Conservation (phyloP, 2,113 vertebrate genomes). For the Paramormyrops kingsleyae region DNA sequence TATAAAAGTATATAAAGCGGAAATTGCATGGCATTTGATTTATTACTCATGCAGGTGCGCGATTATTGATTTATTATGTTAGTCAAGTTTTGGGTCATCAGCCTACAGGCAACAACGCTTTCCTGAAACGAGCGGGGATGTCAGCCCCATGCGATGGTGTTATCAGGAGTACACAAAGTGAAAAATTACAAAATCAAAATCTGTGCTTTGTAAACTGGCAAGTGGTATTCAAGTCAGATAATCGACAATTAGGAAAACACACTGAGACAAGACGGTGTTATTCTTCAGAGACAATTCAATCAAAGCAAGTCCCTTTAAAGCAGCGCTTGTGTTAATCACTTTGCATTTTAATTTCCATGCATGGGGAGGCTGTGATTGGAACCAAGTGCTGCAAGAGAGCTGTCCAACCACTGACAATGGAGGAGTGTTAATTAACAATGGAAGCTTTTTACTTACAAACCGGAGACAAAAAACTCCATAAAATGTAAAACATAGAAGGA, state of each 20-base stretch:
- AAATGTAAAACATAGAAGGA: slow-evolving; percentile 34
- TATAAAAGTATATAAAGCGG: slow-evolving; percentile 30
- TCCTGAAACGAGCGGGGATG: slow-evolving; percentile 50
- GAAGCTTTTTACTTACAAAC: slow-evolving; percentile 49
- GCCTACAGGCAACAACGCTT: slow-evolving; percentile 57
- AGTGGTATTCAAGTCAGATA: slow-evolving; percentile 10
- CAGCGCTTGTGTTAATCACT: slow-evolving; percentile 54
- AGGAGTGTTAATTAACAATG: slow-evolving; percentile 61
- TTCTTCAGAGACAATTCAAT: slow-evolving; percentile 63
- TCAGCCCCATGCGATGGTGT: slow-evolving; percentile 54
- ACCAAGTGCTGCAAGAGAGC: slow-evolving; percentile 60
- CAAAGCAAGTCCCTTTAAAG: slow-evolving; percentile 56
- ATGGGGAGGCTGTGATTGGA: slow-evolving; percentile 47
- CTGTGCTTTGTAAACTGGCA: neutral
- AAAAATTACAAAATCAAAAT: slow-evolving; percentile 29
- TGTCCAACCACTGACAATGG: slow-evolving; percentile 58
- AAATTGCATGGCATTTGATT: slow-evolving; percentile 52
- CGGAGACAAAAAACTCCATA: slow-evolving; percentile 11
- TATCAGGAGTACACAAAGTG: slow-evolving; percentile 53
- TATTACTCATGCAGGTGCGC: slow-evolving; percentile 52
- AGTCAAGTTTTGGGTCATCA: slow-evolving; percentile 61
- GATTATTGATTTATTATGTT: slow-evolving; percentile 63
- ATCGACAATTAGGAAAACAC: slow-evolving; percentile 42
- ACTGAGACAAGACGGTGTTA: slow-evolving; percentile 55
- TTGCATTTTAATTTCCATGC: slow-evolving; percentile 47